Evolutionary conservation across 2,888 invertebrate genomes (phyloP).

Genomic region (Metallyticus violacea): DNA sequence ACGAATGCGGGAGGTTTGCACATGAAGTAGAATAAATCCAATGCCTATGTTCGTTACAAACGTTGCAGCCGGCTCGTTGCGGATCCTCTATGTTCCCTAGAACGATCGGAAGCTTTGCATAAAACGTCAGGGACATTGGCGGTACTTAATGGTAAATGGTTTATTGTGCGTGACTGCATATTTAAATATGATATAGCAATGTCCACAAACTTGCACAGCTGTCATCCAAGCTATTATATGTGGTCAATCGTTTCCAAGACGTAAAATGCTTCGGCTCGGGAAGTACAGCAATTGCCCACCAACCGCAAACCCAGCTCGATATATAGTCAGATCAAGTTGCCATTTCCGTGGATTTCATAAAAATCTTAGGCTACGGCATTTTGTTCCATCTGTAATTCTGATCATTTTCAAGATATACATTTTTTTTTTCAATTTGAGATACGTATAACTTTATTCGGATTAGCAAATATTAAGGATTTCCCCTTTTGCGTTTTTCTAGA

Average conservation of each 20-base stretch:
- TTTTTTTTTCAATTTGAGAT: no score
- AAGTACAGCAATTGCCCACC: no score
- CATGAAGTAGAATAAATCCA: not conserved
- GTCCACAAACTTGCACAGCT: not conserved
- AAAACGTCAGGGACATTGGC: not conserved
- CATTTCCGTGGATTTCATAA: no score
- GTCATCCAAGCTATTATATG: not conserved
- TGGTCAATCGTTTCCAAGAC: not conserved
- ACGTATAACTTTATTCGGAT: no score
- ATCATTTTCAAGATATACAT: no score
- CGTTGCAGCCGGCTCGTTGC: not conserved
- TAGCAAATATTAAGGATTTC: no score
- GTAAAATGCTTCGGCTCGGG: no score
- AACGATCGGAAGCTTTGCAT: not conserved
- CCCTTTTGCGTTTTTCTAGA: no score
- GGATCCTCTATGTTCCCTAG: not conserved
- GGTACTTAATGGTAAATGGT: not conserved
- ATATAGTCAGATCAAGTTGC: no score
- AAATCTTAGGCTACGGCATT: no score
- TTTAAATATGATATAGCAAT: not conserved
- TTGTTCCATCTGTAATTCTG: no score
- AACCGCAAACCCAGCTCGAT: no score
- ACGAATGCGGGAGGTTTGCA: not conserved
- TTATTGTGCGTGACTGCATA: not conserved
- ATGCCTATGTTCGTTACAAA: not conserved